Evolutionary conservation across 2,113 vertebrate genomes (phyloP), one percentile per base, ranked within the genome.

Genomic region (Miniopterus natalensis): DNA sequence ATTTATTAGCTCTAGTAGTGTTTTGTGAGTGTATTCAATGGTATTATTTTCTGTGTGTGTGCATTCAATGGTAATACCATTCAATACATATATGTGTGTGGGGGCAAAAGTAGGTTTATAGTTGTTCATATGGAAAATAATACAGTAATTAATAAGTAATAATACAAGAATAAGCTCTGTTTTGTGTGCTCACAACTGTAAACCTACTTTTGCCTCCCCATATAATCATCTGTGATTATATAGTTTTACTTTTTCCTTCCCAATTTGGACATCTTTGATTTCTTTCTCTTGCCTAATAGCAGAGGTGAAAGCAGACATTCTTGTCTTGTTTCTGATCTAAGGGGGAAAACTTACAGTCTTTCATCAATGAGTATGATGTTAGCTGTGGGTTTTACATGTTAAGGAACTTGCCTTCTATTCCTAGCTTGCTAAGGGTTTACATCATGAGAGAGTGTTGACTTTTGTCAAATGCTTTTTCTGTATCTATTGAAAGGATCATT

Each of bases 321-420:
- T 65, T n/a, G 8, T 94, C 47, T 95, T 78, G 45, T 66, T 87
- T 84, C 57, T 85, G 13, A 90, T 70, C 83, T 91, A 53, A 84
- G 25, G 9, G 61, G 47, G 31, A 47, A 91, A 75, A 61, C 25
- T 71, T 77, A 66, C 31, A 66, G 27, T 91, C n/a, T 85, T 77
- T 88, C 14, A 65, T 59, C 63, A 25, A 65, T 47, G 61, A 36
- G 20, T 77, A 70, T 79, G 53, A 74, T 71, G 5, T 83, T 83
- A 90, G 49, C 27, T 84, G 36, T 51, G 18, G 49, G 23, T 42
- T 88, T 79, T 36, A 68, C 42, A 31, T 66, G 1, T 49, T 81
- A 86, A 86, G 42, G n/a, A 81, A 71, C 70, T 61, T 74, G 47
- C 2, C 51, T 94, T 92, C n/a, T 65, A 66, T 53, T 53, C 53